phyloP scores from a whole-genome alignment of 2,888 invertebrate species.

The Miltochrista miniata region DNA sequence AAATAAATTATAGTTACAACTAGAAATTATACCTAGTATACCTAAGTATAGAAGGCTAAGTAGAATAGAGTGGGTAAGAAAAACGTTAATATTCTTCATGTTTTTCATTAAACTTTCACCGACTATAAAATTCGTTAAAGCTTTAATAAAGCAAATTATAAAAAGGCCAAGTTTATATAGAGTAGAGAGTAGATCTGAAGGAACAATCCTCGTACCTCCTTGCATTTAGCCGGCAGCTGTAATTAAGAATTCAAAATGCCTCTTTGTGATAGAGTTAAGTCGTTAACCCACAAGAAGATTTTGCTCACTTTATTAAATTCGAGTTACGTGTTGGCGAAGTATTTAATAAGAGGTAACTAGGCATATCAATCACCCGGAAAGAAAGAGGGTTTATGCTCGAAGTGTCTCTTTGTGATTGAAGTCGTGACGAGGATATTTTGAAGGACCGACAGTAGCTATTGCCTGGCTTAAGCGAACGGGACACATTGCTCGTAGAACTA shows the following conservation, averaged over 20 bases:
- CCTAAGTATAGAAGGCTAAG: too few species aligned
- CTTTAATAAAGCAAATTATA: conserved; percentile 48
- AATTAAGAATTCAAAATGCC: conserved; percentile 76
- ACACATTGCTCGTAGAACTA: too few species aligned
- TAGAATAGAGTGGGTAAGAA: too few species aligned
- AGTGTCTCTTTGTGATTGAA: too few species aligned
- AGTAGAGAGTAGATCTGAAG: conserved; percentile 42
- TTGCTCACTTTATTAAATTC: conserved; percentile 53
- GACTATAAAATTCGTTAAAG: conserved; percentile 23
- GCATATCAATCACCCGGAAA: conserved; percentile 10
- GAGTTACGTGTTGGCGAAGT: conserved; percentile 43
- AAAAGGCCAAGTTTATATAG: conserved; percentile 28
- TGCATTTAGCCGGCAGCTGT: conserved; percentile 70
- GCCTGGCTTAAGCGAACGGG: too few species aligned
- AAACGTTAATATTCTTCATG: too few species aligned
- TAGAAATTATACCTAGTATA: too few species aligned
- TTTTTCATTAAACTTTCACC: neutral
- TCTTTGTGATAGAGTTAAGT: conserved; percentile 68
- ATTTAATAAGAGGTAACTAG: conserved; percentile 40
- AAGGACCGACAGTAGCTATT: too few species aligned
- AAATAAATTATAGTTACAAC: too few species aligned
- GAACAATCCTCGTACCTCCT: conserved; percentile 58
- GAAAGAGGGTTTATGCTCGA: too few species aligned
- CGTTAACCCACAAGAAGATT: conserved; percentile 59
- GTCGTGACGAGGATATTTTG: too few species aligned